phyloP scores from a whole-genome alignment of 2,797 vertebrate genomes.

The Sebastes oblongus region DNA sequence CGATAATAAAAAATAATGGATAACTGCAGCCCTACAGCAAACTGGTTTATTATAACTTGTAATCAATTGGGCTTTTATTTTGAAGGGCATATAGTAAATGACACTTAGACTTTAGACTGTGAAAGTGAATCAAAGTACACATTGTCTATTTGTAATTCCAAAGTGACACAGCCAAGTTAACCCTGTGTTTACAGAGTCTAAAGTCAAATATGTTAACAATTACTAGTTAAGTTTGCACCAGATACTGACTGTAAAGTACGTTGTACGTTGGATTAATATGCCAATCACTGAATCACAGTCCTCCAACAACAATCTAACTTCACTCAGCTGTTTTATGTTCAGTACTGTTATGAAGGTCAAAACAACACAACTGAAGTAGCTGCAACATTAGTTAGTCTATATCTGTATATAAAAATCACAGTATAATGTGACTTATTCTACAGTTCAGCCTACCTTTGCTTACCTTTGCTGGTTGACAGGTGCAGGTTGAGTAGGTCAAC shows the following conservation, averaged over 20 bases:
- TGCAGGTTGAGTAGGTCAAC: too few relatives aligned
- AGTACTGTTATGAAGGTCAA: not conserved
- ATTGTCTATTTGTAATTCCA: not conserved
- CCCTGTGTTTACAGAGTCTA: too few relatives aligned
- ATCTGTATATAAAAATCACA: not conserved
- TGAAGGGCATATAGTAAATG: not conserved
- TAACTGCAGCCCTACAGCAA: not conserved
- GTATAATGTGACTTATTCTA: not conserved
- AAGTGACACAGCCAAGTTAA: not conserved
- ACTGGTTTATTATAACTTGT: not conserved
- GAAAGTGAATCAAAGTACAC: not conserved
- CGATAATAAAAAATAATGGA: not conserved
- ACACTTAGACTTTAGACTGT: constrained; percentile 26
- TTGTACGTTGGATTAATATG: not conserved
- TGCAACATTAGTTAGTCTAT: not conserved
- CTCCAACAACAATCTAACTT: not conserved
- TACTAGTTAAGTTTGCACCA: not conserved
- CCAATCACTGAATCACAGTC: not conserved
- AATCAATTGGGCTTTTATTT: not conserved
- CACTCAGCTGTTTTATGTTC: not conserved
- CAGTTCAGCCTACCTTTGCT: not conserved
- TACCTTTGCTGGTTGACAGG: too few relatives aligned
- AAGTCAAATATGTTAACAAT: not conserved
- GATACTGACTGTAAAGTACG: not conserved
- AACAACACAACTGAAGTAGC: not conserved